Percentiles rank a stretch among this genome's conserved stretches.
Conservation (phyloP, 2,888 invertebrate species). For the Synergus itoensis region DNA sequence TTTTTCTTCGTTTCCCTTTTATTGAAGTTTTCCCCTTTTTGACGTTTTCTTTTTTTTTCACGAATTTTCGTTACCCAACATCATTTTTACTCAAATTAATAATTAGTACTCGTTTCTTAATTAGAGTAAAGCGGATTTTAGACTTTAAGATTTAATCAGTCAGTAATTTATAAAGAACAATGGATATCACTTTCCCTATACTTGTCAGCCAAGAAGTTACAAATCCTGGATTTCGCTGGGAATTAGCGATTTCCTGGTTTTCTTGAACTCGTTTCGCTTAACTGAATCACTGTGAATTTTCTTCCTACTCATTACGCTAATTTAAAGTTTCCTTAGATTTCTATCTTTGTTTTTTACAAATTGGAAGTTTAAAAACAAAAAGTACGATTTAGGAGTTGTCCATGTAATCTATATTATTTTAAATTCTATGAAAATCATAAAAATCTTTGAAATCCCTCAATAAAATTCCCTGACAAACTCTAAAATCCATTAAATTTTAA, state of each 20-base stretch:
- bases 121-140: not conserved
- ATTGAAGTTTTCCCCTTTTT: not conserved
- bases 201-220: not conserved
- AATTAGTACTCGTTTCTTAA: not conserved
- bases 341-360: not conserved
- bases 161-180: conserved; percentile 24
- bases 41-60: not conserved
- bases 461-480: no score
- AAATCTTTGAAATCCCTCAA: no score
- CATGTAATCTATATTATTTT: no score
- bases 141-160: not conserved
- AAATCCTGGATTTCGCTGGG: conserved; percentile 14
- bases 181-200: conserved; percentile 36
- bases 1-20: no score
- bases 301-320: not conserved
- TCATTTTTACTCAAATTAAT: not conserved
- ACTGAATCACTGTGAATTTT: not conserved
- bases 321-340: not conserved
- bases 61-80: not conserved
- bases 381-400: no score
- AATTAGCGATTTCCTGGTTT: conserved; percentile 22
- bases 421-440: no score
- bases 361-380: no score
- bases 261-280: conserved; percentile 4
- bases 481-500: no score